Evolutionary conservation across 2,888 invertebrate genomes (phyloP).

Genomic region (Lasioglossum figueresi): DNA sequence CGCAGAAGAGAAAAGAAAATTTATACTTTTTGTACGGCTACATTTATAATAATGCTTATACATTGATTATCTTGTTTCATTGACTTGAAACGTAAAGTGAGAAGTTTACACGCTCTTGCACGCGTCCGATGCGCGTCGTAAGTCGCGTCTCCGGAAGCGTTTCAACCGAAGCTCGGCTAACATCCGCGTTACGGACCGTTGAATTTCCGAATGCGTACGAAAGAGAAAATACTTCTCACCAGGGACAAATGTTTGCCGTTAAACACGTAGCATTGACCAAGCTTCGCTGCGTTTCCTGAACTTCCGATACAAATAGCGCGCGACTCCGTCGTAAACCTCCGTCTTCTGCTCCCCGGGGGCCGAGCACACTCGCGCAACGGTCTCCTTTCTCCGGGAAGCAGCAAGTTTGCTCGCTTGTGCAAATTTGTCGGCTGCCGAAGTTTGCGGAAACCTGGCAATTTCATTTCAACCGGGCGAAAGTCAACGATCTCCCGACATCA

Average conservation of each 20-base stretch:
- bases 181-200: background rate
- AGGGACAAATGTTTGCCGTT: constrained; percentile 12
- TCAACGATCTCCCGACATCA: constrained; percentile 3
- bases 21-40: no score
- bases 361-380: background rate
- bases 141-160: background rate
- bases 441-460: constrained; percentile 15
- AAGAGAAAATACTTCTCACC: constrained; percentile 28
- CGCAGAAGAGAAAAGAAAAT: no score
- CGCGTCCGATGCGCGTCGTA: background rate
- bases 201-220: background rate
- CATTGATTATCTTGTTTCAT: no score
- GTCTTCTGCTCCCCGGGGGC: constrained; percentile 17
- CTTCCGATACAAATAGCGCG: constrained; percentile 37
- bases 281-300: constrained; percentile 36
- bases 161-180: background rate
- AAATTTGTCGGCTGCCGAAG: constrained; percentile 25
- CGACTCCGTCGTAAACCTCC: constrained; percentile 17
- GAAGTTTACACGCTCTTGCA: background rate
- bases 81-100: background rate
- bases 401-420: constrained; percentile 36
- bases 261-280: constrained; percentile 28
- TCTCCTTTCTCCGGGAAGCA: constrained; percentile 14
- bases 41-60: no score
- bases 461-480: constrained; percentile 33